Conservation (phyloP, 2,888 invertebrate species). For the Caenorhabditis doughertyi region DNA sequence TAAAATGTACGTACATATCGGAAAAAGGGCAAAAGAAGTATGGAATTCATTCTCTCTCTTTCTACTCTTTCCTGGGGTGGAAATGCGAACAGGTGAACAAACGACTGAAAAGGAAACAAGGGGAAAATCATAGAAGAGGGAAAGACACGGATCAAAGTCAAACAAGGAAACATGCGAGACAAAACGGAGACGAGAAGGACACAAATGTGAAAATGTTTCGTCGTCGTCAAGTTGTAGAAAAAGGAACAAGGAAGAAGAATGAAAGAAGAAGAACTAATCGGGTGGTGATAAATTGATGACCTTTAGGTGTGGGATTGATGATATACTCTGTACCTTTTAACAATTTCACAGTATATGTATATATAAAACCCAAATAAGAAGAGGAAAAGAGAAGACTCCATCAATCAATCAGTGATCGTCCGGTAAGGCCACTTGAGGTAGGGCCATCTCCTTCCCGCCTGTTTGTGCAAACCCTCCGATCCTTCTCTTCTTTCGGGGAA, state of each 20-base stretch:
- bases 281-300: slow-evolving; percentile 37
- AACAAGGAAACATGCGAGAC: slow-evolving; percentile 3
- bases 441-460: slow-evolving; percentile 29
- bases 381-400: slow-evolving; percentile 35
- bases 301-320: slow-evolving; percentile 20
- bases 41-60: background rate
- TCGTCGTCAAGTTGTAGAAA: background rate
- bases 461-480: slow-evolving; percentile 50
- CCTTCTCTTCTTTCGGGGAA: slow-evolving; percentile 2
- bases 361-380: slow-evolving; percentile 18
- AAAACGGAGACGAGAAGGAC: background rate
- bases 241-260: slow-evolving; percentile 39
- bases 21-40: slow-evolving; percentile 2
- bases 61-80: too few relatives aligned
- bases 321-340: background rate
- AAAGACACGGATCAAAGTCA: slow-evolving; percentile 27
- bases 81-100: slow-evolving; percentile 42
- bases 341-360: background rate
- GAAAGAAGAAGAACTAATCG: too few relatives aligned
- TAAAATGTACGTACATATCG: background rate
- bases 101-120: slow-evolving; percentile 16
- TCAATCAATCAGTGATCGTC: slow-evolving; percentile 58
- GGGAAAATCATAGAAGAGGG: background rate
- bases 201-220: background rate
- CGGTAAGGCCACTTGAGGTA: slow-evolving; percentile 31